Conservation (phyloP, 2,113 vertebrate genomes). For the Noctilio leporinus region DNA sequence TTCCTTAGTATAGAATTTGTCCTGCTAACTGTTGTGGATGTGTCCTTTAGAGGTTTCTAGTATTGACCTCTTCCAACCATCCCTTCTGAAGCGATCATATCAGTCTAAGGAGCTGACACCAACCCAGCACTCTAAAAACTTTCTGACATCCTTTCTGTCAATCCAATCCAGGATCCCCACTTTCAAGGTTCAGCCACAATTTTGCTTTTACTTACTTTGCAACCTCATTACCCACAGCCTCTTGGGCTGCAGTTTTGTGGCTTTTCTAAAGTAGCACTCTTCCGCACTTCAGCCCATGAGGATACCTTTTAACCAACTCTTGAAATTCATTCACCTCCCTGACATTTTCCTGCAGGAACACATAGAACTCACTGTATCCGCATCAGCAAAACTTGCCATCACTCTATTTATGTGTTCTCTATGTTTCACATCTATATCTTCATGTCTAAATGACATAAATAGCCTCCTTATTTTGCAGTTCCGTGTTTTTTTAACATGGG, state of each 20-base stretch:
- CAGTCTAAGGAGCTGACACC: not conserved
- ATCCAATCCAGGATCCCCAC: accelerated
- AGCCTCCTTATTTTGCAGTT: not conserved
- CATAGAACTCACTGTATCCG: not conserved
- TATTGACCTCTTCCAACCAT: not conserved
- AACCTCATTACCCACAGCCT: not conserved
- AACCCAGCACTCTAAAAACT: not conserved
- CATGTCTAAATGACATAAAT: not conserved
- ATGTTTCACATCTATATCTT: not conserved
- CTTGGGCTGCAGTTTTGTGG: not conserved
- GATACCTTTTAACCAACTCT: constrained; percentile 24
- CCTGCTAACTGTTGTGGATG: not conserved
- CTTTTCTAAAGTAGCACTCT: constrained; percentile 27
- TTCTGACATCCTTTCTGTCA: not conserved
- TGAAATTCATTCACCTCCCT: not conserved
- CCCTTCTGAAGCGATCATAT: not conserved
- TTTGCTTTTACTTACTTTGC: not conserved
- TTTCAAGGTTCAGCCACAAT: not conserved
- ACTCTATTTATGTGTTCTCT: not conserved
- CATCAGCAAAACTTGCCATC: not conserved
- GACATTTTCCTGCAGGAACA: not conserved
- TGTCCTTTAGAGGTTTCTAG: not conserved
- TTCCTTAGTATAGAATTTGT: not conserved
- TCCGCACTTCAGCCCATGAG: not conserved
- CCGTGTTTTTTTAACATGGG: not conserved